Percentiles rank a stretch among this genome's conserved stretches.
phyloP scores from a whole-genome alignment of 2,113 vertebrate genomes.

The Sterrhoptilus dennistouni region DNA sequence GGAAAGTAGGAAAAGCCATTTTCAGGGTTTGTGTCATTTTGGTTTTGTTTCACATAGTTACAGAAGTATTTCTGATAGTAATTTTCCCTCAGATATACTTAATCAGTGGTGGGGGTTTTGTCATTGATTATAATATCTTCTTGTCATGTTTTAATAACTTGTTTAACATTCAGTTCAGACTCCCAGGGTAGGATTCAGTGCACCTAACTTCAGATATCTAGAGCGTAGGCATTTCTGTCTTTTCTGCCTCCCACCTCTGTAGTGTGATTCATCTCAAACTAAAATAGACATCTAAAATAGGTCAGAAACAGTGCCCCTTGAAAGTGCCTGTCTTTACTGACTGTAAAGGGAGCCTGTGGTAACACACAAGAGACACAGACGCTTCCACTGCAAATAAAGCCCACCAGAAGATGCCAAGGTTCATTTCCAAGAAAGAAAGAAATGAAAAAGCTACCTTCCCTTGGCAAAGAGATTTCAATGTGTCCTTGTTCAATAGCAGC shows the following conservation, averaged over 20 bases:
- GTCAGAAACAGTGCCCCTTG: constrained; percentile 44
- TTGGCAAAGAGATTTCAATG: not conserved
- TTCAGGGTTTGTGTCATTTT: not conserved
- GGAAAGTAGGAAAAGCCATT: not conserved
- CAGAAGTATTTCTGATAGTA: not conserved
- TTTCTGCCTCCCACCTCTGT: constrained; percentile 37
- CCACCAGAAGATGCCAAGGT: not conserved
- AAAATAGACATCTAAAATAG: constrained; percentile 58
- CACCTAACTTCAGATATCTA: constrained; percentile 16
- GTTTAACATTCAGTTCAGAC: constrained; percentile 15
- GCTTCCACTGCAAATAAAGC: not conserved
- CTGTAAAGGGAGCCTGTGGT: not conserved
- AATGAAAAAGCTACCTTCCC: not conserved
- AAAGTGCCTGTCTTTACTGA: not conserved
- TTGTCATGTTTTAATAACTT: not conserved
- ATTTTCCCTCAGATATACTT: not conserved
- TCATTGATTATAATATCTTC: not conserved
- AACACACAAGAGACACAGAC: not conserved
- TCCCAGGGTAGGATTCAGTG: not conserved
- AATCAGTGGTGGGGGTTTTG: not conserved
- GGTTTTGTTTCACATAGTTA: not conserved
- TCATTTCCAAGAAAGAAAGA: not conserved
- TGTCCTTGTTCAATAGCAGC: not conserved
- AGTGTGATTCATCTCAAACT: constrained; percentile 48
- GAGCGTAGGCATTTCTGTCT: constrained; percentile 38